Evolutionary conservation across 2,888 invertebrate genomes (phyloP), one percentile per base, ranked within the genome.

Genomic region (Diaprepes abbreviatus): DNA sequence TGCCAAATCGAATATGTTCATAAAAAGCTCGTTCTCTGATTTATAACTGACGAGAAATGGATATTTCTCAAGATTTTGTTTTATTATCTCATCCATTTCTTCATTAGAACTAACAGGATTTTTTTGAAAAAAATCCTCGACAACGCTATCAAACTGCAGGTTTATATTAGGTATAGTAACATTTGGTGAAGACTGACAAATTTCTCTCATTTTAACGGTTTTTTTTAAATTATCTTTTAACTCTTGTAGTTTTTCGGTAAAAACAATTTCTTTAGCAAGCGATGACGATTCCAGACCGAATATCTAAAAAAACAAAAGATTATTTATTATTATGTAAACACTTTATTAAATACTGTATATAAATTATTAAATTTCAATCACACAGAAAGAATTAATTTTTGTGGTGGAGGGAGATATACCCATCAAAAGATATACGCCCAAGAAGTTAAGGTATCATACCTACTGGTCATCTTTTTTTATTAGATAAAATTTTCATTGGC

Each of bases 181-280:
- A 38, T 73, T 70, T 5, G 74, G 69, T 38, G 81, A 83, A 57
- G 83, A 83, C 71, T 83, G 83, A 40, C 75, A 76, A 1, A 82
- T 80, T 0, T 80, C 76, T 54, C 82, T 82, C 0, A 84, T 72
- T 40, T 81, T 80, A n/a, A 80, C 80, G 45, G 83, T 83, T 55
- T 78, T 79, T 9, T 79, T 74, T 7, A 79, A 72, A 21, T 79
- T 74, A 0, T 75, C 52, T 38, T 82, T 83, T 1, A 86, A 74
- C 36, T 83, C 79, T n/a, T 83, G 86, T 52, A 92, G 85, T 72
- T 90, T 89, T 81, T 91, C 89, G 17, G 90, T 89, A 80, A 91
- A 92, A 67, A 87, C 86, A n/a, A 92, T 87, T 82, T 92, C 91
- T 0, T 87, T 87, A 55, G 89, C 89, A 21, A 92, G 84, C 77